phyloP scores from a whole-genome alignment of 2,888 invertebrate genomes.

The Liodrosophila aerea region DNA sequence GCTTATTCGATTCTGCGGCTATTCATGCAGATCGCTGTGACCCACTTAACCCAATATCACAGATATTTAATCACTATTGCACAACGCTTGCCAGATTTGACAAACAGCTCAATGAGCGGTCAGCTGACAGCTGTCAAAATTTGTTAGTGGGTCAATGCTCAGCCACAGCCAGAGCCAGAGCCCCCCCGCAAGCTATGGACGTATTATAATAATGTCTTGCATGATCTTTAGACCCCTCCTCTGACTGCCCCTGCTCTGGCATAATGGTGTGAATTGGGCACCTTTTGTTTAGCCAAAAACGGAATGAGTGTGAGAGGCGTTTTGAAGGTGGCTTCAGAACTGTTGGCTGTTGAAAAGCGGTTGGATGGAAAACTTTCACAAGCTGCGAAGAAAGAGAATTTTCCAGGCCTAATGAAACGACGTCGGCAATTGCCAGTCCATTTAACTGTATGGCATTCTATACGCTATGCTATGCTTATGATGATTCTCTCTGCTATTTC shows the following conservation, averaged over 20 bases:
- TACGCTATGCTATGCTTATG: background rate
- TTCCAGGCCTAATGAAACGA: conserved; percentile 58
- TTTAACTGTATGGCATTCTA: conserved; percentile 53
- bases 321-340: conserved; percentile 27
- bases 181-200: conserved; percentile 1
- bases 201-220: too few relatives aligned
- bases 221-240: too few relatives aligned
- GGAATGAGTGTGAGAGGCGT: background rate
- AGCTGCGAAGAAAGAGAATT: conserved; percentile 54
- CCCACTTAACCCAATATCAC: conserved; percentile 31
- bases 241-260: conserved; percentile 42
- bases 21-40: conserved; percentile 20
- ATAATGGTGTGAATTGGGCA: conserved; percentile 64
- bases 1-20: conserved; percentile 1
- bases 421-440: conserved; percentile 47
- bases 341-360: conserved; percentile 23
- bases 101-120: conserved; percentile 36
- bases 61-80: conserved; percentile 23
- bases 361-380: conserved; percentile 50
- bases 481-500: conserved; percentile 11
- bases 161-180: too few relatives aligned
- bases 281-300: conserved; percentile 53
- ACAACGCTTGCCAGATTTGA: conserved; percentile 33
- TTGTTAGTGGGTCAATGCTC: conserved; percentile 44
- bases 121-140: conserved; percentile 31